Percentiles rank a stretch among this genome's conserved stretches.
Conservation (phyloP, 2,888 invertebrate genomes). For the Oscheius sp. region DNA sequence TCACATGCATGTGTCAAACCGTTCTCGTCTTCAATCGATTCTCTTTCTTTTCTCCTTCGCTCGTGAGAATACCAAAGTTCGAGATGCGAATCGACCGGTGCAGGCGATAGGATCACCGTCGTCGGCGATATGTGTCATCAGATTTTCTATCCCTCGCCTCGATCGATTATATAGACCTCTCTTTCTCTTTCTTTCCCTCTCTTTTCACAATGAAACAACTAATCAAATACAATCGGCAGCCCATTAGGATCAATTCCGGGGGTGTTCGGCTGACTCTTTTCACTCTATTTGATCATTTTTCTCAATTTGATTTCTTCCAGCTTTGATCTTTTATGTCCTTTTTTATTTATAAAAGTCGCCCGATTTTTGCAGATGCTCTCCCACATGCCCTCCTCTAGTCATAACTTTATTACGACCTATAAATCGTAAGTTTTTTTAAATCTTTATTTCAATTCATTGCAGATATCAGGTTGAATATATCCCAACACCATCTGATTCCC, state of each 20-base stretch:
- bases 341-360: too few relatives aligned
- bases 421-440: neutral
- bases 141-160: neutral
- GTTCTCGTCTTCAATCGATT: neutral
- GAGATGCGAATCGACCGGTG: neutral
- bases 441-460: too few relatives aligned
- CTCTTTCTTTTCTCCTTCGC: neutral
- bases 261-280: neutral
- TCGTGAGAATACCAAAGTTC: neutral
- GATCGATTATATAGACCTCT: too few relatives aligned
- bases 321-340: neutral
- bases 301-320: neutral
- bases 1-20: neutral
- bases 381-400: neutral
- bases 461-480: neutral
- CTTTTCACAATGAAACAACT: neutral
- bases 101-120: neutral
- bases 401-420: neutral
- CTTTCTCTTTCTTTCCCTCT: too few relatives aligned
- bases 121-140: neutral
- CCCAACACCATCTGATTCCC: neutral
- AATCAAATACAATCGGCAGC: neutral
- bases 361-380: too few relatives aligned
- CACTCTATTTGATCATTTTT: neutral
- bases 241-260: neutral